Conservation (phyloP, 2,888 invertebrate species). For the Cepaea hortensis region DNA sequence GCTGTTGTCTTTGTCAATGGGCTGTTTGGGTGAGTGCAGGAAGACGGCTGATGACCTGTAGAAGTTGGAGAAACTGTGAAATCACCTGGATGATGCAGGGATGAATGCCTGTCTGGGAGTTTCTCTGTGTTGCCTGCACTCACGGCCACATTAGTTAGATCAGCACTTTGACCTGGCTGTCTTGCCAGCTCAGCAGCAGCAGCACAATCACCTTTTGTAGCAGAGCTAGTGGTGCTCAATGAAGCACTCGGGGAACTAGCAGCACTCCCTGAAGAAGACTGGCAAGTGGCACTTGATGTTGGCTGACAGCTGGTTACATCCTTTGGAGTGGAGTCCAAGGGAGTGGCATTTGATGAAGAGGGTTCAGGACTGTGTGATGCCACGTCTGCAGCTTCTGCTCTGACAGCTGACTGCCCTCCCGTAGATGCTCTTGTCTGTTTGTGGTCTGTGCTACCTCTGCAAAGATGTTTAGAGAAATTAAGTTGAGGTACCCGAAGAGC, state of each 20-base stretch:
- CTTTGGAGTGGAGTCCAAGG: neutral
- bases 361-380: neutral
- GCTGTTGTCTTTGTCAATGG: neutral
- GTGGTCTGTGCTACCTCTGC: constrained; percentile 25
- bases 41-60: neutral
- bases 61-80: neutral
- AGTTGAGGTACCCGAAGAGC: constrained; percentile 48
- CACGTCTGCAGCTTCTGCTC: neutral
- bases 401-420: neutral
- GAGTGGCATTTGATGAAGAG: neutral
- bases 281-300: too few relatives aligned
- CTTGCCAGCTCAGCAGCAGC: constrained; percentile 26
- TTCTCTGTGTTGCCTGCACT: neutral
- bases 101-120: neutral
- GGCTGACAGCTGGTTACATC: neutral
- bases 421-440: neutral
- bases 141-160: neutral
- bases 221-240: neutral
- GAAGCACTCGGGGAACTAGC: neutral
- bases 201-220: neutral
- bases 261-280: too few relatives aligned
- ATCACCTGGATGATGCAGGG: neutral
- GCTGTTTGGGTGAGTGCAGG: neutral
- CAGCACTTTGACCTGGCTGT: constrained; percentile 8
- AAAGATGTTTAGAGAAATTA: constrained; percentile 48